Base-by-base conservation (phyloP, 23 tunicate species). In the Aplidium turbinatum region DNA sequence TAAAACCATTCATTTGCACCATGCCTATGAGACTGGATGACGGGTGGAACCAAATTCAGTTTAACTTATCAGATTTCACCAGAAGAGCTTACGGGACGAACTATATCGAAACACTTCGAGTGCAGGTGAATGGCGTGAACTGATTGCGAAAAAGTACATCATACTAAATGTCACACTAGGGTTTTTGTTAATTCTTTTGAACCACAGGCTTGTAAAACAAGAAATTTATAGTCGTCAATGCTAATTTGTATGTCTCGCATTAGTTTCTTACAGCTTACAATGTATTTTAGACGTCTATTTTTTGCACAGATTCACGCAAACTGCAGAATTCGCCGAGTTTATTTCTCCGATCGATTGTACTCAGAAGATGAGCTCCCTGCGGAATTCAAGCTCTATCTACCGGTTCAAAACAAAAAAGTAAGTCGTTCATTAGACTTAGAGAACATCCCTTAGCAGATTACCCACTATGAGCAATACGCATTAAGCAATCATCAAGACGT, bases 11-110 rank as follows among this genome's bases (percentile, higher is more conserved):
- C 63, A 95, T 95, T 58, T 95, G 99, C 56, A 95, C 99, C 22
- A 95, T 95, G 99, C 99, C 99, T 1, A 95, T 95, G 99, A 78
- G 99, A 63, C 71, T 95, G 70, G 99, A 95, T 48, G 99, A 95
- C 62, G 99, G 99, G 1, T 95, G 99, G 99, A 95, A 95, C 52
- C 99, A 95, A 53, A 95, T 95, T 70, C 99, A 95, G 42, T 95
- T 95, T 48, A 95, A 95, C 82, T 66, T 95, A 32, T 95, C 99
- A 0, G 99, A 95, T 85, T 95, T 95, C 77, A 95, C 99, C 21
- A 74, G 99, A 51, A 85, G 99, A 76, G 99, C 99, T 2, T 95
- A 95, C 53, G 99, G 99, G 31, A 95, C 99, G 51, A 95, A 95
- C 78, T 95, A 95, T 80, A 95, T 95, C 63, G 99, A 95, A 75